Base-by-base conservation (phyloP, 2,113 vertebrate species). In the Hydrolagus affinis region DNA sequence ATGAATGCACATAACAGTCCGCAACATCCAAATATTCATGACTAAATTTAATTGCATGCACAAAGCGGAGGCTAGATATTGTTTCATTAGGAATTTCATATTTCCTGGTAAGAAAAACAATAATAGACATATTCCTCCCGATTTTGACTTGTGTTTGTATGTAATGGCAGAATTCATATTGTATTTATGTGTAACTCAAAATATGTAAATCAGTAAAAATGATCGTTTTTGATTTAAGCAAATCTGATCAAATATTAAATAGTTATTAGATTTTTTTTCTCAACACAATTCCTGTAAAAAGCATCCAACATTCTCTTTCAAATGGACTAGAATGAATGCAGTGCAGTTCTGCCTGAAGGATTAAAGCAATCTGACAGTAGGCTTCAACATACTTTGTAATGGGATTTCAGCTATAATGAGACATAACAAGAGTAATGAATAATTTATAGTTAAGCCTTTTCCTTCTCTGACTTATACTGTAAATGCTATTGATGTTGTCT, bases 371-470 rank as follows among this genome's bases (percentile, higher is more conserved):
- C n/a, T 25, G 14, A 64, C 7, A 10, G 11, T 80, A 80, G 0
- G 4, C 23, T 62, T 80, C 57, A 28, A 14, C 11, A 80, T 15
- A 1, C 59, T 14, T 28, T 62, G 12, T 10, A 80, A 80, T 59
- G n/a, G 59, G 59, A 64, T 80, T 75, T 64, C 76, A 80, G n/a
- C 12, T 23, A 3, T 28, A 64, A 28, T 62, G 23, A 80, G 14
- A 28, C n/a, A 80, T 15, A 59, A 59, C 19, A 71, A 25, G n/a
- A 73, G 9, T 28, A 28, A 62, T 80, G 76, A 80, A 80, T 80
- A 80, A 80, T 80, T 80, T 11, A 80, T 62, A 23, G 28, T 28
- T 28, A 60, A 78, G 28, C 59, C 14, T 77, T 23, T 59, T 75
- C 21, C 19, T 77, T 77, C 75, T 11, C 14, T 19, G 44, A 57